Evolutionary conservation across 1,140 invertebrate genomes (phyloP).

Genomic region (Akabosia matsudoensis): DNA sequence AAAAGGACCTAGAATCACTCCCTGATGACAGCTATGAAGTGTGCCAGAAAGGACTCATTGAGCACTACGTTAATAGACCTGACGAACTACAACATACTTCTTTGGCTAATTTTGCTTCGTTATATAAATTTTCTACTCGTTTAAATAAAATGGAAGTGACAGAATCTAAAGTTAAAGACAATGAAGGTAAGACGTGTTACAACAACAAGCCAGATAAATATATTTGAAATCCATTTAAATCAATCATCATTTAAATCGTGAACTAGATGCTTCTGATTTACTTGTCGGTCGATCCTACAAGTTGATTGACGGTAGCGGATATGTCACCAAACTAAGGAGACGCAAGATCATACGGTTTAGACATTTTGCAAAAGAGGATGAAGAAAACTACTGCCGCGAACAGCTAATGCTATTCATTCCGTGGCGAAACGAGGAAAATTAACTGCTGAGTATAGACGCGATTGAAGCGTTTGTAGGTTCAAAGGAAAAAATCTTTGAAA

Average conservation of each 20-base stretch:
- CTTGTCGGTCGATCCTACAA: neutral
- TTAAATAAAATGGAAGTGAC: neutral
- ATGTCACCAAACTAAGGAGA: neutral
- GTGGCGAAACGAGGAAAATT: neutral
- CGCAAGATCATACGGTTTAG: neutral
- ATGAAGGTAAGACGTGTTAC: too few relatives aligned
- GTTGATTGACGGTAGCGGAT: neutral
- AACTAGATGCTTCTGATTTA: too few relatives aligned
- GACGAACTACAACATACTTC: neutral
- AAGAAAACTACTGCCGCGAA: neutral
- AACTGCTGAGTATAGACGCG: neutral
- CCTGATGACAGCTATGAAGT: conserved; percentile 28
- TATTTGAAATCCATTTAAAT: too few relatives aligned
- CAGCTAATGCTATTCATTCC: neutral
- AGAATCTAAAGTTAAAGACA: neutral
- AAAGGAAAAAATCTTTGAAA: neutral
- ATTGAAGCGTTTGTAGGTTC: neutral
- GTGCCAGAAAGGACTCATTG: neutral
- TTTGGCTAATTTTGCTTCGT: neutral
- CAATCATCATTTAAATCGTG: too few relatives aligned
- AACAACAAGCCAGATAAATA: too few relatives aligned
- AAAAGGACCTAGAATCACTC: conserved; percentile 17
- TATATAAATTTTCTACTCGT: neutral
- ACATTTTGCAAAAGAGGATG: neutral
- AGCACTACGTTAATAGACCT: conserved; percentile 28